Conservation (phyloP, 2,888 invertebrate species). For the Tachina grossa region DNA sequence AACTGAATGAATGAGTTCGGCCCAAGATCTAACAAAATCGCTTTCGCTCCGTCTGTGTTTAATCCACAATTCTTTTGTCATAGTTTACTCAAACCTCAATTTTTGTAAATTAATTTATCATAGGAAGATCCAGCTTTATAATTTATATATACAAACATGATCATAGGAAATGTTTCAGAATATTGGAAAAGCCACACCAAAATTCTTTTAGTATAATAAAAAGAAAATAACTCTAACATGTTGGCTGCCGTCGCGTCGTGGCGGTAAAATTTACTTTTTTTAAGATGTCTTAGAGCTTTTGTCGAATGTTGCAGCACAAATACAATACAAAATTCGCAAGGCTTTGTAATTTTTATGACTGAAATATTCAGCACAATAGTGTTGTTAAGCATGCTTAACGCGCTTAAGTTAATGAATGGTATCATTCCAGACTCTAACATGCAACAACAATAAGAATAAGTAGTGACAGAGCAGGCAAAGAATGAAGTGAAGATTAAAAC, state of each 20-base stretch:
- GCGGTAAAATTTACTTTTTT: constrained; percentile 55
- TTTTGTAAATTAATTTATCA: too few species aligned
- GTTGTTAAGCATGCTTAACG: constrained; percentile 72
- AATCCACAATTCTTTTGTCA: too few species aligned
- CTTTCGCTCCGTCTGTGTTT: too few species aligned
- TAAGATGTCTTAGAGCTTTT: constrained; percentile 62
- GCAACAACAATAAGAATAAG: constrained; percentile 32
- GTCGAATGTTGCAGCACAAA: constrained; percentile 43
- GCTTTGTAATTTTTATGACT: constrained; percentile 77
- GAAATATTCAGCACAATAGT: constrained; percentile 52
- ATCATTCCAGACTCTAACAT: constrained; percentile 50
- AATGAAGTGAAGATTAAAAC: not conserved
- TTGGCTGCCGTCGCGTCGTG: constrained; percentile 52
- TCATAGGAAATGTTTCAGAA: not conserved
- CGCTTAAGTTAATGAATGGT: constrained; percentile 70
- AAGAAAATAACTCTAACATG: not conserved
- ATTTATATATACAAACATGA: too few species aligned
- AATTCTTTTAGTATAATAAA: not conserved
- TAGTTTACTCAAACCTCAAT: too few species aligned
- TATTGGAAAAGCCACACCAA: constrained; percentile 17
- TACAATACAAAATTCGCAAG: constrained; percentile 75
- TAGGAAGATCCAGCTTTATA: too few species aligned
- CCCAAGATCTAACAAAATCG: too few species aligned
- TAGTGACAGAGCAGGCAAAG: not conserved
- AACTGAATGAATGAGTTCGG: too few species aligned